These are phyloP conservation scores for Sitta europaea DNA, from an alignment of 2,113 vertebrate species.

Conservation along the genomic window DNA sequence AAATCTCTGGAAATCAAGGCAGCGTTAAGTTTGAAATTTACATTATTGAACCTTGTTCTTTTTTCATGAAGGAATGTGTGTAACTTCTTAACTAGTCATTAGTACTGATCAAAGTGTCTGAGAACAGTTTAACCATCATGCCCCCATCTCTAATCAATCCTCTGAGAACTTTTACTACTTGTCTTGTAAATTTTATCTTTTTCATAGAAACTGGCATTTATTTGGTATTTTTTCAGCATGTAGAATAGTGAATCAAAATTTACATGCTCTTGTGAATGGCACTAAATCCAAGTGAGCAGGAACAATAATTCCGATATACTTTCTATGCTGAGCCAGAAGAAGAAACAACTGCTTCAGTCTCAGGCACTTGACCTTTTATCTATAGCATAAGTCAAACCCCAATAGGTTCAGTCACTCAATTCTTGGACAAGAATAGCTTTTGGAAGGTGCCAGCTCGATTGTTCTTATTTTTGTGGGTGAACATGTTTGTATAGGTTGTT, in stretches of 20 bases:
- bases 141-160: background rate
- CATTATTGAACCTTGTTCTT: background rate
- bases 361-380: background rate
- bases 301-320: background rate
- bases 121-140: background rate
- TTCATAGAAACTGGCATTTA: background rate
- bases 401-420: background rate
- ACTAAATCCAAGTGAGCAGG: background rate
- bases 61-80: background rate
- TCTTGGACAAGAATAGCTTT: background rate
- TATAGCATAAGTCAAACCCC: background rate
- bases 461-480: background rate
- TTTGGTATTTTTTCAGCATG: background rate
- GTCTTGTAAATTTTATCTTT: background rate
- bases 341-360: background rate
- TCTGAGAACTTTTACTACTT: background rate
- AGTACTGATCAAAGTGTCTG: background rate
- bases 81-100: background rate
- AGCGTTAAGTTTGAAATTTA: background rate
- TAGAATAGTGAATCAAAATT: background rate
- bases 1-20: background rate
- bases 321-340: background rate
- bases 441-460: background rate
- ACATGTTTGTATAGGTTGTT: background rate
- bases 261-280: background rate